Evolutionary conservation across 2,797 vertebrate species (phyloP).

Genomic region (Cryptoprocta ferox): DNA sequence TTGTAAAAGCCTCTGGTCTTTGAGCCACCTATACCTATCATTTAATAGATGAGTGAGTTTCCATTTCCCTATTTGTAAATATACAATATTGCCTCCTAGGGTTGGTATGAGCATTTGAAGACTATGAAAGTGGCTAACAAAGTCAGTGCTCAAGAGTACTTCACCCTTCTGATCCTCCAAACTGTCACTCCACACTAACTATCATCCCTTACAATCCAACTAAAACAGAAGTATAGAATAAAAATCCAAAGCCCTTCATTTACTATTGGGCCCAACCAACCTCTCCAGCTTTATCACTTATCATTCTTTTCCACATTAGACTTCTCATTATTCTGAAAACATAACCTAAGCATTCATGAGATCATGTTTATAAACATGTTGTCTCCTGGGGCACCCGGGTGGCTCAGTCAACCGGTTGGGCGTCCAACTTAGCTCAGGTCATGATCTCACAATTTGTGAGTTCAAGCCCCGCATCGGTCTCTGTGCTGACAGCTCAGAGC

Average conservation of each 20-base stretch:
- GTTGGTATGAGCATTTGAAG: background rate
- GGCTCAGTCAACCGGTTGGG: no score
- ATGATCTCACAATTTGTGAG: no score
- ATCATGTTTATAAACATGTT: background rate
- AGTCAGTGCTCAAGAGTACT: background rate
- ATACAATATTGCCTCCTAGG: background rate
- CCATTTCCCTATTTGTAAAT: background rate
- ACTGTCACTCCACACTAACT: background rate
- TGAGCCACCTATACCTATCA: background rate
- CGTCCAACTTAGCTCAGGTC: no score
- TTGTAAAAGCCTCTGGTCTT: background rate
- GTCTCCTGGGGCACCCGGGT: no score
- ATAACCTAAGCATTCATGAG: background rate
- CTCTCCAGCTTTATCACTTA: background rate
- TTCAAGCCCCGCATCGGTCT: no score
- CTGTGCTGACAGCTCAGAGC: no score
- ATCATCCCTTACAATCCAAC: background rate
- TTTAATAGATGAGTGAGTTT: background rate
- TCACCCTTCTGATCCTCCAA: background rate
- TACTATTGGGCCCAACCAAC: background rate
- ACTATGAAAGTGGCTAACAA: background rate
- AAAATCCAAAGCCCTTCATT: background rate
- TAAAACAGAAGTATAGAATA: background rate
- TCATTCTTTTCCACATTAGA: background rate
- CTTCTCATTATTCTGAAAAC: slow-evolving; percentile 7